phyloP scores from a whole-genome alignment of 2,888 invertebrate genomes.

The Monopis laevigella region DNA sequence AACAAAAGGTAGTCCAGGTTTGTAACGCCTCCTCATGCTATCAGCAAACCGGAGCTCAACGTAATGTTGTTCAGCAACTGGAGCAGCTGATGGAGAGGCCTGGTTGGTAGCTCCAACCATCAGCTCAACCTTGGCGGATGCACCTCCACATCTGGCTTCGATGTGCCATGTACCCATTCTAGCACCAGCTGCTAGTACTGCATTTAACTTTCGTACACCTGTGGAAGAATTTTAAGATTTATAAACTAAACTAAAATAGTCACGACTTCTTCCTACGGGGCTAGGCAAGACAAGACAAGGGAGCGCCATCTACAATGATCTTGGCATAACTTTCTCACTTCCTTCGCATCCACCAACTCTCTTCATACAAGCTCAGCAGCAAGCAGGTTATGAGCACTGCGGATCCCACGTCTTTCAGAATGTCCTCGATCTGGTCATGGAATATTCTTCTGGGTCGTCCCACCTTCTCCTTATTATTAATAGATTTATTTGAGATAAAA shows the following conservation, averaged over 20 bases:
- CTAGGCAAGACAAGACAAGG: not conserved
- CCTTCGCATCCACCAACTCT: no score
- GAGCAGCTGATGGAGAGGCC: slow-evolving; percentile 59
- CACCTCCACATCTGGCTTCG: slow-evolving; percentile 60
- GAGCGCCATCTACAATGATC: no score
- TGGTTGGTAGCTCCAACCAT: slow-evolving; percentile 54
- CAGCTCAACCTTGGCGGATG: slow-evolving; percentile 63
- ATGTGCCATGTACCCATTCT: slow-evolving; percentile 68
- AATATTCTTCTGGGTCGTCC: no score
- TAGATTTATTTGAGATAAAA: no score
- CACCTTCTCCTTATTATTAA: no score
- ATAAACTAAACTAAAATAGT: not conserved
- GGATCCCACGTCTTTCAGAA: no score
- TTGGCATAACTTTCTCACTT: no score
- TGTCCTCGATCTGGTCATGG: no score
- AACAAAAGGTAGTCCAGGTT: slow-evolving; percentile 72
- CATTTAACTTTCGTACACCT: slow-evolving; percentile 69
- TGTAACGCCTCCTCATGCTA: slow-evolving; percentile 72
- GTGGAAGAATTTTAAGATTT: slow-evolving; percentile 20
- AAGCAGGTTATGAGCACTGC: no score
- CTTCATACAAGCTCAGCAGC: no score
- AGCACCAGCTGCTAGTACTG: slow-evolving; percentile 64
- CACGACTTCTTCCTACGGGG: no score
- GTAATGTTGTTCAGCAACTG: slow-evolving; percentile 74
- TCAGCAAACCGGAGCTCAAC: slow-evolving; percentile 72